Conservation (phyloP, 2,113 vertebrate species). For the Indicator indicator region DNA sequence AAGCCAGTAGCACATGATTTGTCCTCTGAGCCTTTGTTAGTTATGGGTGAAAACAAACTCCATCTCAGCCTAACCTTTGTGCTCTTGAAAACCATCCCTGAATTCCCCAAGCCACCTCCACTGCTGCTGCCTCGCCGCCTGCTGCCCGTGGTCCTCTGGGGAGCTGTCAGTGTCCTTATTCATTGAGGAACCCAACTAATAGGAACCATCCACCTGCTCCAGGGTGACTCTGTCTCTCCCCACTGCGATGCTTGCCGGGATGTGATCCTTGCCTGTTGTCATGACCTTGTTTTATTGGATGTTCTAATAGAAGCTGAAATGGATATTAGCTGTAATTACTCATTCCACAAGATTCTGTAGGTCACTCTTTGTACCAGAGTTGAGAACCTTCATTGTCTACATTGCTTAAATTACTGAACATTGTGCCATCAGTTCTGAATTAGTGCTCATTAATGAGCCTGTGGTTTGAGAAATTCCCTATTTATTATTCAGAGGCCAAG, state of each 20-base stretch:
- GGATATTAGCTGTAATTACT: slow-evolving; percentile 81
- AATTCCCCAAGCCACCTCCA: background rate
- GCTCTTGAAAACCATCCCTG: background rate
- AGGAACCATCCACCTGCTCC: slow-evolving; percentile 65
- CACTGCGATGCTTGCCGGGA: slow-evolving; percentile 36
- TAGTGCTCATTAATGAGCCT: slow-evolving; percentile 78
- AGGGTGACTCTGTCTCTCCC: slow-evolving; percentile 63
- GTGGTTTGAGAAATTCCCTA: slow-evolving; percentile 74
- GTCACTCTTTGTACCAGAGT: slow-evolving; percentile 75
- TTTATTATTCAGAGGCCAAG: slow-evolving; percentile 78
- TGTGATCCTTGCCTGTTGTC: slow-evolving; percentile 67
- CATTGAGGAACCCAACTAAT: slow-evolving; percentile 32
- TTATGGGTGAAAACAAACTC: background rate
- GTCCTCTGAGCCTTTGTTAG: slow-evolving; percentile 13
- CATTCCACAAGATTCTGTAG: slow-evolving; percentile 72
- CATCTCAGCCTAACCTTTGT: background rate
- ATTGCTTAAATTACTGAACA: slow-evolving; percentile 77
- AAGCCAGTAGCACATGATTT: background rate
- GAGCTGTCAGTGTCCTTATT: slow-evolving; percentile 63
- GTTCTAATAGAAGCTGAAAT: slow-evolving; percentile 74
- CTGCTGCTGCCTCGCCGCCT: background rate
- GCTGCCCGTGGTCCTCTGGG: background rate
- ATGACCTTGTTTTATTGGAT: slow-evolving; percentile 79
- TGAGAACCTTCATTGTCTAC: slow-evolving; percentile 78
- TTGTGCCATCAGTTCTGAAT: slow-evolving; percentile 79